Conservation (phyloP, 2,113 vertebrate genomes). For the Atrichornis clamosus region DNA sequence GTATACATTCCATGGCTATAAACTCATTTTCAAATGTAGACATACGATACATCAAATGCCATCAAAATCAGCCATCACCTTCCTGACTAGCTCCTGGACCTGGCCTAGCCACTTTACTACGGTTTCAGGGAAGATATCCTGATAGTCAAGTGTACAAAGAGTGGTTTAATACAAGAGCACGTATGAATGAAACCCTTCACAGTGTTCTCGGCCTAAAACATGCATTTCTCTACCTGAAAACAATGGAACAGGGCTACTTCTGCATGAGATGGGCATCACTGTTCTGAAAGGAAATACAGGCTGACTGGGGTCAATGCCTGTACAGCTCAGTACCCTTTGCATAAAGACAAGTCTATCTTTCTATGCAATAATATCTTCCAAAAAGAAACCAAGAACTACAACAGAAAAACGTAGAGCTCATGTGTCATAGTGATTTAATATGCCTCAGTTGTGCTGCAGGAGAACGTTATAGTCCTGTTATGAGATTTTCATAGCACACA, state of each 20-base stretch:
- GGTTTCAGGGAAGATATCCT: not conserved
- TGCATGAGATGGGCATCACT: not conserved
- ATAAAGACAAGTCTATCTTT: not conserved
- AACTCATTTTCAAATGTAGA: not conserved
- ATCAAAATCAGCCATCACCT: not conserved
- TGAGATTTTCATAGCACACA: not conserved
- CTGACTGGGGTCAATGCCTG: not conserved
- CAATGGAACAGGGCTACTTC: not conserved
- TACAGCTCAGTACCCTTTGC: not conserved
- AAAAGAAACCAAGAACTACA: not conserved
- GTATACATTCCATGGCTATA: not conserved
- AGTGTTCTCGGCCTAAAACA: not conserved
- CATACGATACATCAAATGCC: not conserved
- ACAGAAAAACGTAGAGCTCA: not conserved
- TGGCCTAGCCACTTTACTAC: not conserved
- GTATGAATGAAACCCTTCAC: not conserved
- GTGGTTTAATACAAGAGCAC: not conserved
- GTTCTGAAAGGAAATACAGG: not conserved
- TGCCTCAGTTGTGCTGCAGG: not conserved
- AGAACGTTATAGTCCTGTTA: not conserved
- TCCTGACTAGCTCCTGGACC: not conserved
- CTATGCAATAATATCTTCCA: not conserved
- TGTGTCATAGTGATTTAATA: not conserved
- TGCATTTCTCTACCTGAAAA: not conserved
- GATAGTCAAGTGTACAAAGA: not conserved